Evolutionary conservation across 2,113 vertebrate genomes (phyloP).

Genomic region (Atractosteus spatula): DNA sequence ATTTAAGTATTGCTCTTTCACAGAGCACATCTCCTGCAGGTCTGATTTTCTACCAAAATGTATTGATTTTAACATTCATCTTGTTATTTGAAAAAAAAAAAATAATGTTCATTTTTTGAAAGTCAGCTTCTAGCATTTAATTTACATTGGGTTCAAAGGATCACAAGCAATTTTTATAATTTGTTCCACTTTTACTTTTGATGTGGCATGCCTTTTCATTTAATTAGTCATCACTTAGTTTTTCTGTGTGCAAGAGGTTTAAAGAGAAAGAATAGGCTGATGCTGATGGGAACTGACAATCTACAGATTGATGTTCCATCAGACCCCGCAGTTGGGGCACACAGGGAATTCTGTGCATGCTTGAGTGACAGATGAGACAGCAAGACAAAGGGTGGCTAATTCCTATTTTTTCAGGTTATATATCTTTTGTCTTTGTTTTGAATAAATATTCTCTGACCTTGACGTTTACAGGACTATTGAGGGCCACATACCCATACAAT

Average conservation of each 20-base stretch:
- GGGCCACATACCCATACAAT: too few species aligned
- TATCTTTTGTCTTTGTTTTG: neutral
- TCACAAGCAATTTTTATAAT: constrained; percentile 8
- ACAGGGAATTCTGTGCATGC: neutral
- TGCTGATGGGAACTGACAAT: constrained; percentile 23
- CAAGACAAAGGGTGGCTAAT: constrained; percentile 4
- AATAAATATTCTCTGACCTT: constrained; percentile 5
- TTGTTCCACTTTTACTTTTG: constrained; percentile 12
- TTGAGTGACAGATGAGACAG: constrained; percentile 7
- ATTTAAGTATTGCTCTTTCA: too few species aligned
- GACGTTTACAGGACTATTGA: neutral
- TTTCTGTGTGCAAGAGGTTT: constrained; percentile 3
- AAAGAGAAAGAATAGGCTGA: constrained; percentile 13
- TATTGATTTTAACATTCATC: neutral
- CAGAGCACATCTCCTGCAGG: too few species aligned
- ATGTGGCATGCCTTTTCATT: neutral
- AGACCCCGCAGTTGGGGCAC: neutral
- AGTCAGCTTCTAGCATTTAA: neutral
- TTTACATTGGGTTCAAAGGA: neutral
- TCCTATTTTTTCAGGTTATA: constrained; percentile 6
- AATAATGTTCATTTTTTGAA: neutral
- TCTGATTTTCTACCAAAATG: too few species aligned
- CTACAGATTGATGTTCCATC: constrained; percentile 20
- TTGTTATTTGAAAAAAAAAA: neutral
- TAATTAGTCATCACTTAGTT: constrained; percentile 19